Conservation (phyloP, 2,113 vertebrate genomes). For the Cathartes aura region DNA sequence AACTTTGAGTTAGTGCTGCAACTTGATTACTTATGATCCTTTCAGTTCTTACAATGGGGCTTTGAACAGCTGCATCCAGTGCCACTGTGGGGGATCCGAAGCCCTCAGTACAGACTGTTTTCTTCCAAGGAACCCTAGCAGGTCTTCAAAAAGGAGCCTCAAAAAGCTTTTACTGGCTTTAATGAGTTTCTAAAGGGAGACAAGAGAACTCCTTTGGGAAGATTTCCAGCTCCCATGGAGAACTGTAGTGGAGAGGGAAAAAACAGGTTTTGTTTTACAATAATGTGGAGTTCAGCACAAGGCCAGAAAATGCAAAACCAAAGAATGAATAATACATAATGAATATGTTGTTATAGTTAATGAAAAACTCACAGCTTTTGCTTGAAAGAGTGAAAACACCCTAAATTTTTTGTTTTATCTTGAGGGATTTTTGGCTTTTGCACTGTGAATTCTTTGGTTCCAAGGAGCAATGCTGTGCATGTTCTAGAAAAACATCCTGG, state of each 20-base stretch:
- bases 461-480: not conserved
- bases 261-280: slow-evolving; percentile 61
- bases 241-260: slow-evolving; percentile 1
- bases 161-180: slow-evolving; percentile 32
- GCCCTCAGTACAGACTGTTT: slow-evolving; percentile 41
- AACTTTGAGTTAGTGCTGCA: not conserved
- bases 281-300: slow-evolving; percentile 45
- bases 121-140: slow-evolving; percentile 63
- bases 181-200: slow-evolving; percentile 42
- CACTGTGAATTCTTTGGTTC: not conserved
- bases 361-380: not conserved
- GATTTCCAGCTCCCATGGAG: slow-evolving; percentile 57
- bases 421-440: not conserved
- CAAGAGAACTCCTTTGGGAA: slow-evolving; percentile 57
- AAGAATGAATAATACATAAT: not conserved
- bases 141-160: slow-evolving; percentile 43
- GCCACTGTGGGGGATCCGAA: not conserved
- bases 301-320: slow-evolving; percentile 30
- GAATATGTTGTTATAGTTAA: not conserved
- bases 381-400: not conserved
- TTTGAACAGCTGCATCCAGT: slow-evolving; percentile 40
- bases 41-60: slow-evolving; percentile 20
- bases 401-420: not conserved
- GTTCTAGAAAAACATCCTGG: not conserved
- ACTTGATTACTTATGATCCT: not conserved